phyloP scores from a whole-genome alignment of 2,888 invertebrate species.

The Abscondita cerata region DNA sequence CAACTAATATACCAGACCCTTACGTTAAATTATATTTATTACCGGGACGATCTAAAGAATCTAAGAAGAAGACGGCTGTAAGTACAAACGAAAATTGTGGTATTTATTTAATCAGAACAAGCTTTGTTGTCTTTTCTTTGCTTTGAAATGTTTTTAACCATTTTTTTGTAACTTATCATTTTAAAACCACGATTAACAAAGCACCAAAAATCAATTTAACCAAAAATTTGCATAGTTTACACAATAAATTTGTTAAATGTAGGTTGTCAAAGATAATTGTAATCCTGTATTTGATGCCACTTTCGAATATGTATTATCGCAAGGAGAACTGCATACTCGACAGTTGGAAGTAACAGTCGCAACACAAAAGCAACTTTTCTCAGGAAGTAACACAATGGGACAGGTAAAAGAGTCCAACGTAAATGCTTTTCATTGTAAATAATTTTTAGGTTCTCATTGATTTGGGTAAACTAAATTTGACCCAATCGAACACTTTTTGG shows the following conservation, averaged over 20 bases:
- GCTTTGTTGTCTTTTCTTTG: constrained; percentile 13
- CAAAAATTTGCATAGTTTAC: too few species aligned
- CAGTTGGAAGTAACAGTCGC: constrained; percentile 87
- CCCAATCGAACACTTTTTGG: constrained; percentile 76
- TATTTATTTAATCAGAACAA: constrained; percentile 5
- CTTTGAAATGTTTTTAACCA: too few species aligned
- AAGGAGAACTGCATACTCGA: constrained; percentile 77
- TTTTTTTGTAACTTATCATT: too few species aligned
- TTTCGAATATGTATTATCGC: constrained; percentile 87
- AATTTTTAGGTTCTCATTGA: constrained; percentile 68
- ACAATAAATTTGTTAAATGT: constrained; percentile 33
- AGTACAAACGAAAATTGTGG: too few species aligned
- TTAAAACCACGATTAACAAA: constrained; percentile 4
- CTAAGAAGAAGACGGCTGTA: constrained; percentile 85
- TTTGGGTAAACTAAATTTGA: constrained; percentile 71
- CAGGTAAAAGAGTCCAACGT: constrained; percentile 58
- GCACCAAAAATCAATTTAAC: too few species aligned
- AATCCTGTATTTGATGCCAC: constrained; percentile 91
- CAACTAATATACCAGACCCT: constrained; percentile 85
- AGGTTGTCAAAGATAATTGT: constrained; percentile 85
- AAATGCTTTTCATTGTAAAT: constrained; percentile 13
- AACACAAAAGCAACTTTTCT: constrained; percentile 84
- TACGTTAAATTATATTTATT: constrained; percentile 88
- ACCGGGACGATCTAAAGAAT: constrained; percentile 84
- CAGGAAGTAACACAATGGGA: constrained; percentile 84